A percentile compares a stretch with the other conserved stretches of the same genome.
phyloP scores from a whole-genome alignment of 1,140 invertebrate genomes.

The Ctenoplectra terminalis region DNA sequence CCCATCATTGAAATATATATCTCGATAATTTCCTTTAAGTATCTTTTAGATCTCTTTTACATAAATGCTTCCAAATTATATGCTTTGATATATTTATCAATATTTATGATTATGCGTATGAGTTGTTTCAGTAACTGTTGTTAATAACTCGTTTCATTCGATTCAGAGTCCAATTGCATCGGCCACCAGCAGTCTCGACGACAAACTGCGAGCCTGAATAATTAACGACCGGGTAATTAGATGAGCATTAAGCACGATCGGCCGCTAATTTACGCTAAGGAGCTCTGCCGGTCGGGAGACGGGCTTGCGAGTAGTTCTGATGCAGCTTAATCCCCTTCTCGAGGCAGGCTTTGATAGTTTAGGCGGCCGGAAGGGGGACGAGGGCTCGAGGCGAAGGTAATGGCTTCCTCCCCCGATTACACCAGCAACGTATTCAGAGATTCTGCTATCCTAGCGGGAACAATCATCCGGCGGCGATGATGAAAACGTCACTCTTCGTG shows the following conservation, averaged over 20 bases:
- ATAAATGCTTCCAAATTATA: not conserved
- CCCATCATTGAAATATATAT: slow-evolving; percentile 10
- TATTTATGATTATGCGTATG: not conserved
- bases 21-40: not conserved
- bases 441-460: slow-evolving; percentile 56
- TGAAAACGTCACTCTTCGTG: slow-evolving; percentile 38
- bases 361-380: slow-evolving; percentile 27
- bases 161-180: slow-evolving; percentile 20
- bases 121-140: not conserved
- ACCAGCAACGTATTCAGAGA: slow-evolving; percentile 36
- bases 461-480: slow-evolving; percentile 57
- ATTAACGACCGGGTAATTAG: slow-evolving; percentile 54
- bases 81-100: not conserved
- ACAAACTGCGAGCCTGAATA: slow-evolving; percentile 29
- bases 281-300: slow-evolving; percentile 39
- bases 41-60: not conserved
- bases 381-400: slow-evolving; percentile 56
- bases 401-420: slow-evolving; percentile 70
- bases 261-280: slow-evolving; percentile 49
- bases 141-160: not conserved
- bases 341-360: slow-evolving; percentile 54
- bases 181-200: not conserved
- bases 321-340: slow-evolving; percentile 58
- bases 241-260: slow-evolving; percentile 43
- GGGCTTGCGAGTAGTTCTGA: slow-evolving; percentile 51